Percentiles rank a stretch among this genome's conserved stretches.
phyloP scores from a whole-genome alignment of 2,797 vertebrate genomes.

The Nannoperca australis region DNA sequence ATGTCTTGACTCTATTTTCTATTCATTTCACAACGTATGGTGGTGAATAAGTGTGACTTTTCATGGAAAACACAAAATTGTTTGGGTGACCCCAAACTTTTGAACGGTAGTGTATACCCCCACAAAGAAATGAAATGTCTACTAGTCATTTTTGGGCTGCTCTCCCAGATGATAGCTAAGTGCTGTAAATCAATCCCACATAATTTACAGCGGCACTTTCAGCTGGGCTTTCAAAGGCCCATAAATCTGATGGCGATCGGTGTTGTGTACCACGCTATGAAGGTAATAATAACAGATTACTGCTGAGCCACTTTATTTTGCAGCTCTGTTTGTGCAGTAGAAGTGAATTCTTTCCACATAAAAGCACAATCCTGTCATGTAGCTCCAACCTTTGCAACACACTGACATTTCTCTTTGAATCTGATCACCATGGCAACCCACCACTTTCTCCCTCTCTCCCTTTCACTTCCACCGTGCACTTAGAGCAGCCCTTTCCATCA shows the following conservation, averaged over 20 bases:
- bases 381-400: slow-evolving; percentile 65
- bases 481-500: slow-evolving; percentile 15
- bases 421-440: slow-evolving; percentile 83
- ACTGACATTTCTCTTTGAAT: slow-evolving; percentile 63
- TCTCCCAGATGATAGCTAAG: slow-evolving; percentile 38
- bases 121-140: slow-evolving; percentile 49
- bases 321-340: slow-evolving; percentile 45
- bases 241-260: slow-evolving; percentile 57
- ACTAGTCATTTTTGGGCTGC: slow-evolving; percentile 41
- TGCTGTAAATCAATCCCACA: slow-evolving; percentile 53
- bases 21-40: no score
- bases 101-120: no score
- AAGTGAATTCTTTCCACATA: slow-evolving; percentile 57
- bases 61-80: no score
- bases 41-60: no score
- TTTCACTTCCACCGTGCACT: slow-evolving; percentile 40
- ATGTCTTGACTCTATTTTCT: no score
- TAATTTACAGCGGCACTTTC: slow-evolving; percentile 48
- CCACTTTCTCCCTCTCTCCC: slow-evolving; percentile 53
- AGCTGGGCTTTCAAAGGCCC: slow-evolving; percentile 46
- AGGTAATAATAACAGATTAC: slow-evolving; percentile 71
- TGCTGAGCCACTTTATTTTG: slow-evolving; percentile 57
- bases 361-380: slow-evolving; percentile 72
- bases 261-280: slow-evolving; percentile 15
- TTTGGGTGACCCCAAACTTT: no score